A percentile compares a stretch with the other conserved stretches of the same genome.
phyloP scores from a whole-genome alignment of 2,797 vertebrate species.

The Erpetoichthys calabaricus region DNA sequence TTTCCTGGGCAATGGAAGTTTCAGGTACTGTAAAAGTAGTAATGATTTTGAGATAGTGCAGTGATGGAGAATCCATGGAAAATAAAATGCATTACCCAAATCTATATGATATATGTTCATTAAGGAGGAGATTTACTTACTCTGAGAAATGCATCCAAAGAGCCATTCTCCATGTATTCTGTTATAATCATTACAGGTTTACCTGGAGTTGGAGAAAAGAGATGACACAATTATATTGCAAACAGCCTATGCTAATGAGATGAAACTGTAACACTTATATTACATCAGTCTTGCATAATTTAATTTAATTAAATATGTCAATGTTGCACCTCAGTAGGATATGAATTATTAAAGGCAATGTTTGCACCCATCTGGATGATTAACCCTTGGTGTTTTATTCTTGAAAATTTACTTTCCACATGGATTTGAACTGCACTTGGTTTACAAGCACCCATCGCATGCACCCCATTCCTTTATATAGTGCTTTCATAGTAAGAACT shows the following conservation, averaged over 20 bases:
- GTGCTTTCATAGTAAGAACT: too few species aligned
- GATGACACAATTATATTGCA: constrained; percentile 36
- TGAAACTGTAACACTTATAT: constrained; percentile 52
- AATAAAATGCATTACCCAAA: too few species aligned
- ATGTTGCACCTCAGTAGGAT: constrained; percentile 40
- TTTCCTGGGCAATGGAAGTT: too few species aligned
- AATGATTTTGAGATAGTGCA: too few species aligned
- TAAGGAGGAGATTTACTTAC: constrained; percentile 48
- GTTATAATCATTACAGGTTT: constrained; percentile 99
- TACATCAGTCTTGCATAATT: constrained; percentile 45
- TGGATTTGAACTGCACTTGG: too few species aligned
- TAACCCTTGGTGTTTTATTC: constrained; percentile 41
- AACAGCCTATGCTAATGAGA: constrained; percentile 40
- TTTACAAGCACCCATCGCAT: too few species aligned
- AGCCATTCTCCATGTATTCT: constrained; percentile 97
- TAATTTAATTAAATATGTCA: constrained; percentile 50
- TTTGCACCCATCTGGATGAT: constrained; percentile 45
- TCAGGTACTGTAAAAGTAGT: too few species aligned
- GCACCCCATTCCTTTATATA: too few species aligned
- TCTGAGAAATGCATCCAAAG: constrained; percentile 93
- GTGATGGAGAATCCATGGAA: too few species aligned
- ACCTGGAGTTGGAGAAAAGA: constrained; percentile 52
- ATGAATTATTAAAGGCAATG: constrained; percentile 46
- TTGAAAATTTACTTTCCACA: too few species aligned
- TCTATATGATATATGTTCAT: too few species aligned